phyloP scores from a whole-genome alignment of 2,113 vertebrate species.

The Cyprinodon tularosa region DNA sequence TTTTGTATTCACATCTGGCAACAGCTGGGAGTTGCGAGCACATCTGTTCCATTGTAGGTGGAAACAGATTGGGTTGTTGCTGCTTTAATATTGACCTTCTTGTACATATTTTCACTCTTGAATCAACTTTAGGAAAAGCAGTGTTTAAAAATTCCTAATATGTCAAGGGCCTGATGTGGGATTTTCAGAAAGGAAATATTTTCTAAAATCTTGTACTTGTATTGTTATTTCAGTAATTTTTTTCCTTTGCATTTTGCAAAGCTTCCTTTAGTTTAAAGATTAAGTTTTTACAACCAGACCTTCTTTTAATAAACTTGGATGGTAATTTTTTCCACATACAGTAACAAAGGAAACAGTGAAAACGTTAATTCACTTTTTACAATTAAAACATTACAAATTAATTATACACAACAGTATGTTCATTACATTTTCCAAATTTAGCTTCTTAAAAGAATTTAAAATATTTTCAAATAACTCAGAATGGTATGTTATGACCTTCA shows the following conservation, averaged over 20 bases:
- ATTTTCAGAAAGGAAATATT: not conserved
- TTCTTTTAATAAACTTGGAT: not conserved
- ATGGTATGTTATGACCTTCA: not conserved
- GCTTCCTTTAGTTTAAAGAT: not conserved
- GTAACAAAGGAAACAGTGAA: not conserved
- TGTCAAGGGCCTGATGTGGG: not conserved
- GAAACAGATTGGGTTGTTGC: slow-evolving; percentile 42
- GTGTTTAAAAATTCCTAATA: not conserved
- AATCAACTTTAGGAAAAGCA: slow-evolving; percentile 20
- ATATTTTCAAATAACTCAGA: not conserved
- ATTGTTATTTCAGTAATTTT: not conserved
- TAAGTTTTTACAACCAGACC: not conserved
- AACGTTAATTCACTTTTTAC: not conserved
- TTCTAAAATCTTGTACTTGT: not conserved
- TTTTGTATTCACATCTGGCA: slow-evolving; percentile 68
- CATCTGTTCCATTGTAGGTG: slow-evolving; percentile 75
- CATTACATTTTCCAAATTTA: not conserved
- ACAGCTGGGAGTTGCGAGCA: slow-evolving; percentile 69
- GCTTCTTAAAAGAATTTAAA: not conserved
- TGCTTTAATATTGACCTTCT: slow-evolving; percentile 61
- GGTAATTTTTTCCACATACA: not conserved
- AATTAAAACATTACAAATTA: not conserved
- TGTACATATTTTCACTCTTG: slow-evolving; percentile 47
- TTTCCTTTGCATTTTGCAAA: not conserved
- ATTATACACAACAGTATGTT: not conserved